Evolutionary conservation across 2,113 vertebrate species (phyloP).

Genomic region (Paedocypris sp.): DNA sequence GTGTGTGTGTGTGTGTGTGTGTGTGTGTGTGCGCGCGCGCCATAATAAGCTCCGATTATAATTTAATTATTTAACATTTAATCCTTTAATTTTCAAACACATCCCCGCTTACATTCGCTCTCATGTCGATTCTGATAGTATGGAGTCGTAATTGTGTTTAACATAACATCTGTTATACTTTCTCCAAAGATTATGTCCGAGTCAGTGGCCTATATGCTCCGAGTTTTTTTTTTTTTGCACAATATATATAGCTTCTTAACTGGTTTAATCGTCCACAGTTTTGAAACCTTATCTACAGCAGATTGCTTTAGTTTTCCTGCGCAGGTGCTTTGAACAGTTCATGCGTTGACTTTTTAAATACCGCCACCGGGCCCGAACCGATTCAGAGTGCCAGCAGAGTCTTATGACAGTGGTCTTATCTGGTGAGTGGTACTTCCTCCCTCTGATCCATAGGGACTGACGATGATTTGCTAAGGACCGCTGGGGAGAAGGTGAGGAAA

Average conservation of each 20-base stretch:
- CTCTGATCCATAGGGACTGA: constrained; percentile 88
- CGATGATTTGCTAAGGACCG: constrained; percentile 88
- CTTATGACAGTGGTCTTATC: constrained; percentile 57
- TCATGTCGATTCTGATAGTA: not conserved
- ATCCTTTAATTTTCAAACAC: not conserved
- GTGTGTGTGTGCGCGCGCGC: too few relatives aligned
- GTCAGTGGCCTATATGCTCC: not conserved
- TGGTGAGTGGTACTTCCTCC: constrained; percentile 93
- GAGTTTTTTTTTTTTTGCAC: too few relatives aligned
- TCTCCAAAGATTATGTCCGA: not conserved
- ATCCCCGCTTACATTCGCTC: not conserved
- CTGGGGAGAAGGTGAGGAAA: constrained; percentile 91
- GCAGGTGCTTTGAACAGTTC: constrained; percentile 3
- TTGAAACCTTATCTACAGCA: not conserved
- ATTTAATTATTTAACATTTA: too few relatives aligned
- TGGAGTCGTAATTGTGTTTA: not conserved
- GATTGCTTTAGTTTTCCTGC: not conserved
- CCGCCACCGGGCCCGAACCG: not conserved
- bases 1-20: too few relatives aligned
- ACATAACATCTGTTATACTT: not conserved
- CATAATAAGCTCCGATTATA: too few relatives aligned
- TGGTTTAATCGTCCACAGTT: constrained; percentile 1
- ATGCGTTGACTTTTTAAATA: constrained; percentile 11
- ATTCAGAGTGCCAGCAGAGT: not conserved
- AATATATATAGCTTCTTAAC: not conserved